Evolutionary conservation across 2,113 vertebrate genomes (phyloP).

Genomic region (Guaruba guarouba): DNA sequence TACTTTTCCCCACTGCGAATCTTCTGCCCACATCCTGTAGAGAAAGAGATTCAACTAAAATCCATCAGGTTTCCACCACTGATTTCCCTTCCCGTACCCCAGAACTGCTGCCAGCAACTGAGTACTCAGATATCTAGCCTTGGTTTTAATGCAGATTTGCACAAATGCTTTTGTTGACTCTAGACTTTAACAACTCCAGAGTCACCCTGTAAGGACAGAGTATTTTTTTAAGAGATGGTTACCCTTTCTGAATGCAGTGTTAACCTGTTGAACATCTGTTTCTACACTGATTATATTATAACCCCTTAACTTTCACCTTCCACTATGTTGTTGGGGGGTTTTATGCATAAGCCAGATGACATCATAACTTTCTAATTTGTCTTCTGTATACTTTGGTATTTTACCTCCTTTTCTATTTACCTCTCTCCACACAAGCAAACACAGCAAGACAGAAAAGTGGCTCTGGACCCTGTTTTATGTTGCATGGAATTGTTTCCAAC

Average conservation of each 20-base stretch:
- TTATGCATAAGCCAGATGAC: not conserved
- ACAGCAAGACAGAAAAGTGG: not conserved
- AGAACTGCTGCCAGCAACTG: not conserved
- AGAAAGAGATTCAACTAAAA: not conserved
- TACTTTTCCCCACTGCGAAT: not conserved
- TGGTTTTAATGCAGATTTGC: not conserved
- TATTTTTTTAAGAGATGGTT: not conserved
- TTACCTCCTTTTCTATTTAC: not conserved
- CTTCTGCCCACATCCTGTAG: not conserved
- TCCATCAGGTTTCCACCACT: not conserved
- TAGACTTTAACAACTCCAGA: not conserved
- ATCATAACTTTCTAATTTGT: not conserved
- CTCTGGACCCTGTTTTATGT: not conserved
- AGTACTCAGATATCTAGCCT: not conserved
- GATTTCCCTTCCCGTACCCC: not conserved
- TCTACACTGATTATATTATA: not conserved
- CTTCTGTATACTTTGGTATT: not conserved
- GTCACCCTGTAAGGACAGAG: not conserved
- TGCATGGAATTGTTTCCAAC: not conserved
- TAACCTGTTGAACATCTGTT: not conserved
- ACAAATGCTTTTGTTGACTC: slow-evolving; percentile 26
- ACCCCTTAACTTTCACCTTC: not conserved
- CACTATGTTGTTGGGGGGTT: not conserved
- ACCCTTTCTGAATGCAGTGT: not conserved
- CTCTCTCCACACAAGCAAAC: not conserved